Percentiles rank a stretch among this genome's conserved stretches.
phyloP scores from a whole-genome alignment of 2,888 invertebrate genomes.

The Merodon equestris region DNA sequence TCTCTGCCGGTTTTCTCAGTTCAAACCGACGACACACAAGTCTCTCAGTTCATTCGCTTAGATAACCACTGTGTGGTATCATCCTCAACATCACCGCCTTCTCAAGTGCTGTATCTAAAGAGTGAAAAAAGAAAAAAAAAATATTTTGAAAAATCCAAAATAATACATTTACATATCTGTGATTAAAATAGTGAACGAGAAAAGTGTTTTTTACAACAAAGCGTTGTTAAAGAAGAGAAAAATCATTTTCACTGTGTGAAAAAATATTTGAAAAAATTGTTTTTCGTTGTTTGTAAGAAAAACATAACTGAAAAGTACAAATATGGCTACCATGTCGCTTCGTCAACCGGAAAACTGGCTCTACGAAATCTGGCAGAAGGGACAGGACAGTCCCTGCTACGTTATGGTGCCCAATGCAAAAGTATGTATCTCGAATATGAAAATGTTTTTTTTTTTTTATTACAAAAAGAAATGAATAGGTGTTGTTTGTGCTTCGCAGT shows the following conservation, averaged over 20 bases:
- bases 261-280: not conserved
- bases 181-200: constrained; percentile 38
- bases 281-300: not conserved
- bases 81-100: not conserved
- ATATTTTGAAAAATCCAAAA: constrained; percentile 38
- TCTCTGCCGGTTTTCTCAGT: constrained; percentile 41
- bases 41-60: constrained; percentile 42
- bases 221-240: constrained; percentile 25
- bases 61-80: constrained; percentile 61
- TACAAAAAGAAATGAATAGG: constrained; percentile 1
- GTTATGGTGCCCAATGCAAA: constrained; percentile 85
- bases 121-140: constrained; percentile 38
- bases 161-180: constrained; percentile 15
- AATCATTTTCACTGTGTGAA: constrained; percentile 58
- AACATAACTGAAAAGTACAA: constrained; percentile 70
- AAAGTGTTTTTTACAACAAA: too few species aligned
- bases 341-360: constrained; percentile 81
- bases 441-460: too few species aligned
- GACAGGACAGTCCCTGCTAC: constrained; percentile 84
- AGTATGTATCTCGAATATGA: constrained; percentile 79
- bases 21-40: constrained; percentile 12
- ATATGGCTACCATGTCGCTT: constrained; percentile 78
- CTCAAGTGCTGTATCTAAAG: constrained; percentile 16
- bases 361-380: constrained; percentile 84
- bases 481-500: not conserved